Conservation (phyloP, 1,140 invertebrate genomes). For the Ditylenchus dipsaci region DNA sequence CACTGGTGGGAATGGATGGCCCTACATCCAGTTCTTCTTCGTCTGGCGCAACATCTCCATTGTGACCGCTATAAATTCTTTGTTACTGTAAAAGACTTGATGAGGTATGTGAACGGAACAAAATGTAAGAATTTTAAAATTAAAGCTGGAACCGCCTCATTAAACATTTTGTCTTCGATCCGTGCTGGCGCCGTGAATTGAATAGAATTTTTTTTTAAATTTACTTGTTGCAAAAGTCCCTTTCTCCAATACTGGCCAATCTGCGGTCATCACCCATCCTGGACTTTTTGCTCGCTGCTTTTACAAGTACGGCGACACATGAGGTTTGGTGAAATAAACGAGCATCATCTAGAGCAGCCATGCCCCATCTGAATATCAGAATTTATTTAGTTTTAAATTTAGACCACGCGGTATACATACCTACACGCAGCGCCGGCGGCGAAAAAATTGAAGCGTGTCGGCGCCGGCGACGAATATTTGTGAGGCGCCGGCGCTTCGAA, state of each 20-base stretch:
- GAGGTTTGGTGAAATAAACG: constrained; percentile 38
- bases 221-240: neutral
- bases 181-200: too few relatives aligned
- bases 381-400: neutral
- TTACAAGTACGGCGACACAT: constrained; percentile 35
- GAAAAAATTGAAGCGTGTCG: too few relatives aligned
- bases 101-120: too few relatives aligned
- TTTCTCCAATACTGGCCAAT: constrained; percentile 7
- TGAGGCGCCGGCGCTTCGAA: too few relatives aligned
- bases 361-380: constrained; percentile 50
- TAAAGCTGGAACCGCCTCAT: too few relatives aligned
- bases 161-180: too few relatives aligned
- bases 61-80: neutral
- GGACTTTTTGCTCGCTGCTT: constrained; percentile 5
- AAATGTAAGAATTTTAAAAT: too few relatives aligned
- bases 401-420: too few relatives aligned
- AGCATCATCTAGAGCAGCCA: constrained; percentile 53
- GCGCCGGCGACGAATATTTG: too few relatives aligned
- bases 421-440: too few relatives aligned
- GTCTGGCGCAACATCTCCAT: constrained; percentile 2
- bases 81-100: too few relatives aligned
- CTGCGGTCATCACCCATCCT: neutral
- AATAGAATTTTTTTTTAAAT: too few relatives aligned
- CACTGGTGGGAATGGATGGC: constrained; percentile 10
- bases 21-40: constrained; percentile 4